A percentile compares a stretch with the other conserved stretches of the same genome.
Evolutionary conservation across 2,888 invertebrate genomes (phyloP).

Genomic region (Mythimna vitellina): DNA sequence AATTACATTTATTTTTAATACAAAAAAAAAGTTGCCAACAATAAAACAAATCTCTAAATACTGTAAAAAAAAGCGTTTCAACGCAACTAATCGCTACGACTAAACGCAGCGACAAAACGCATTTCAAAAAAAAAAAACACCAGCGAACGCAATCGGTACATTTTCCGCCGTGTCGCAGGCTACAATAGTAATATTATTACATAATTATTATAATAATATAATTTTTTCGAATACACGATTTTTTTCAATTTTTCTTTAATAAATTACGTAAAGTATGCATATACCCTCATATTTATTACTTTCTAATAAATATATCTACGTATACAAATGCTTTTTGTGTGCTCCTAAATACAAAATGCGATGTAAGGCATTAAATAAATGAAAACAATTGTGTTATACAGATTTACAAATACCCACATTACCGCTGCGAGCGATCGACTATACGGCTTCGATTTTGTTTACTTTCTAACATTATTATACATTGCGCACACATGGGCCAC

Average conservation of each 20-base stretch:
- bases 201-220: constrained; percentile 32
- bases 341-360: constrained; percentile 34
- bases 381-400: constrained; percentile 2
- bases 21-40: constrained; percentile 52
- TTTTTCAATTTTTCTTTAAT: constrained; percentile 37
- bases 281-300: constrained; percentile 62
- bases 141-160: constrained; percentile 31
- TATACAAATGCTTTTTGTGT: constrained; percentile 60
- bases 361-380: neutral
- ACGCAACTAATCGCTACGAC: constrained; percentile 23
- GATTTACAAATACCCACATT: neutral
- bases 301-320: constrained; percentile 54
- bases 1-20: constrained; percentile 38
- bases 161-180: constrained; percentile 25
- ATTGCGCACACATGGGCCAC: no score
- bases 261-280: constrained; percentile 59
- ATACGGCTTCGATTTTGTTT: no score
- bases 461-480: no score
- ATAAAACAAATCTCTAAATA: constrained; percentile 52
- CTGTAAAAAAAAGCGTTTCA: constrained; percentile 43
- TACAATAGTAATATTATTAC: constrained; percentile 35
- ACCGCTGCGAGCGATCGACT: neutral
- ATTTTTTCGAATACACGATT: constrained; percentile 57
- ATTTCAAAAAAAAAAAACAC: constrained; percentile 6
- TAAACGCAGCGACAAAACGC: constrained; percentile 22